These are phyloP conservation scores for Seriola rivoliana DNA, from an alignment of 2,113 vertebrate genomes.

Conservation along the genomic window DNA sequence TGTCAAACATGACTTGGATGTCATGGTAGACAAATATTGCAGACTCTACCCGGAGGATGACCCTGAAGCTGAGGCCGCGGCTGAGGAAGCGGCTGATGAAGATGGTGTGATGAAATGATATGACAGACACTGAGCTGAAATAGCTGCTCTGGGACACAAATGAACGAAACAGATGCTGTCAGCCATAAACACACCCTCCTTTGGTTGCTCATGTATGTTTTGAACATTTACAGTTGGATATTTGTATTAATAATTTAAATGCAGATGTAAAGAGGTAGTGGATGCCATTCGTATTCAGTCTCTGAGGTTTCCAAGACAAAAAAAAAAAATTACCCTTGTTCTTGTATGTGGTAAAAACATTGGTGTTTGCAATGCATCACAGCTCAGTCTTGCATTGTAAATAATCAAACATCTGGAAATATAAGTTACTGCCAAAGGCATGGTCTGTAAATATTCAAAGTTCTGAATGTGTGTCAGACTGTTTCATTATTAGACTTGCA, in stretches of 20 bases:
- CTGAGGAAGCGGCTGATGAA: constrained; percentile 34
- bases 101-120: constrained; percentile 20
- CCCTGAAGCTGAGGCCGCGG: constrained; percentile 58
- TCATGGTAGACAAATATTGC: constrained; percentile 96
- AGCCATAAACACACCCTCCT: neutral
- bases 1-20: constrained; percentile 91
- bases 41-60: constrained; percentile 89
- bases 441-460: neutral
- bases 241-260: neutral
- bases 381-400: neutral
- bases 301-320: neutral
- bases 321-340: neutral
- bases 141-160: neutral
- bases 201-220: neutral
- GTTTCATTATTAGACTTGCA: neutral
- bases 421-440: neutral
- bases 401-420: neutral
- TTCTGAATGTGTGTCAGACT: neutral
- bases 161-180: neutral
- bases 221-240: neutral
- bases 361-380: neutral
- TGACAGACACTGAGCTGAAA: neutral
- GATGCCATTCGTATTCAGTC: neutral
- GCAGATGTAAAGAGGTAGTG: neutral
- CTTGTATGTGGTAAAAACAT: neutral